These are phyloP conservation scores for Drosophila barbarae DNA, from an alignment of 2,888 invertebrate genomes.

Conservation along the genomic window DNA sequence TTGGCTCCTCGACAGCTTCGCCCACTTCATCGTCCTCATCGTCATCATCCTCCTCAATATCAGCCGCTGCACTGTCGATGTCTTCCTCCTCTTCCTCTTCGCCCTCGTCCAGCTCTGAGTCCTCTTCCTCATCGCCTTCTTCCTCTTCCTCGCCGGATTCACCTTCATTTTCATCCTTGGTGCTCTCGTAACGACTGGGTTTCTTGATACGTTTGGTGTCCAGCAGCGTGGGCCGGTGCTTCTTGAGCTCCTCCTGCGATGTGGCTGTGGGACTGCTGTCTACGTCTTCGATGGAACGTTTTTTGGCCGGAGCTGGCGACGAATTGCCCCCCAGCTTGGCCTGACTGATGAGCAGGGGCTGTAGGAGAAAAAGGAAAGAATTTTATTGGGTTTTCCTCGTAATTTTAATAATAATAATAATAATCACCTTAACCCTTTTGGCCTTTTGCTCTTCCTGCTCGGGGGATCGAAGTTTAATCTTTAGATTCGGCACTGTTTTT, in stretches of 20 bases:
- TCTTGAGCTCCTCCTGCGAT: conserved; percentile 63
- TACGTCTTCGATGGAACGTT: conserved; percentile 64
- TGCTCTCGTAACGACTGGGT: conserved; percentile 75
- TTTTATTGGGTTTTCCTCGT: neutral
- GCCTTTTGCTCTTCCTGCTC: conserved; percentile 47
- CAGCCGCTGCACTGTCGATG: conserved; percentile 75
- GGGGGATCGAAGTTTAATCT: conserved; percentile 73
- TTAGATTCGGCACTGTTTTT: conserved; percentile 79
- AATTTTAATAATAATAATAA: neutral
- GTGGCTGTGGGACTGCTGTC: conserved; percentile 55
- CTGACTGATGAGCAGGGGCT: conserved; percentile 77
- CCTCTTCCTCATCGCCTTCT: conserved; percentile 67
- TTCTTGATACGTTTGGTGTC: conserved; percentile 76
- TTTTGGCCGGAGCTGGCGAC: conserved; percentile 57
- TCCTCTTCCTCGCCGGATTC: conserved; percentile 66
- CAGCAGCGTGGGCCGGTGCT: conserved; percentile 73
- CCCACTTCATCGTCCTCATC: conserved; percentile 80
- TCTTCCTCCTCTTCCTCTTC: conserved; percentile 68
- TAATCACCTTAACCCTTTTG: conserved; percentile 73
- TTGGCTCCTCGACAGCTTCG: conserved; percentile 87
- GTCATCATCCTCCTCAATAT: conserved; percentile 73
- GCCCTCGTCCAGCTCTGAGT: conserved; percentile 59
- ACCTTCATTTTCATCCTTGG: conserved; percentile 71
- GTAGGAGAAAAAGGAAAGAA: neutral
- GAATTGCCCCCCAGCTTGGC: conserved; percentile 59